Conservation (phyloP, 30 jellyfish, hydroid and myxozoan species). For the Pseudorhiza aurosa region DNA sequence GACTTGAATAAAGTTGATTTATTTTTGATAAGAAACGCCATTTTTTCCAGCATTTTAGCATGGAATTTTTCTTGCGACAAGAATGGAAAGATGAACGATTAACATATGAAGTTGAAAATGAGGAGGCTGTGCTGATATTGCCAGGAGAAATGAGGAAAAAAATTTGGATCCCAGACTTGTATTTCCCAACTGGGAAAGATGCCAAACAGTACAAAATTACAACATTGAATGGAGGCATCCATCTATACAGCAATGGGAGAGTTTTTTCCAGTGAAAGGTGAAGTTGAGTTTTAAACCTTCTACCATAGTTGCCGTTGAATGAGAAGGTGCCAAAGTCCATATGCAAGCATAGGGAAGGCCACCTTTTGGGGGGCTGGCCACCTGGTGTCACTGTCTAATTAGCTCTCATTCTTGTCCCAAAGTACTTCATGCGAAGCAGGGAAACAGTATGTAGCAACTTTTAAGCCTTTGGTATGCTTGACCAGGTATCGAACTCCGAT, state of each 20-base stretch:
- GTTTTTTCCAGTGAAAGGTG: slow-evolving; percentile 24
- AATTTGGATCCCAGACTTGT: slow-evolving; percentile 31
- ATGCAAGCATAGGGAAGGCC: too few species aligned
- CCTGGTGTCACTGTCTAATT: too few species aligned
- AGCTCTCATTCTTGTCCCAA: too few species aligned
- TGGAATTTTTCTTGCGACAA: slow-evolving; percentile 1
- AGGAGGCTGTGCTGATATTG: background rate
- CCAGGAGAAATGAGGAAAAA: background rate
- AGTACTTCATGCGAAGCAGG: too few species aligned
- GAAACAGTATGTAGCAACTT: too few species aligned
- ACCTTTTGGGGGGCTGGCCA: too few species aligned
- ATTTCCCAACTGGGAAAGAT: slow-evolving; percentile 17
- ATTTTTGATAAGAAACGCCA: too few species aligned
- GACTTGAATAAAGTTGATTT: too few species aligned
- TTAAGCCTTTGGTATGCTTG: too few species aligned
- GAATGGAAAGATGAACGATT: slow-evolving; percentile 23
- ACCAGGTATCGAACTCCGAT: too few species aligned
- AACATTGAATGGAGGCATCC: background rate
- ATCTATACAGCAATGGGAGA: slow-evolving; percentile 5
- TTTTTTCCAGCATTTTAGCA: slow-evolving; percentile 28
- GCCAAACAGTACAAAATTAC: background rate
- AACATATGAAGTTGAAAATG: background rate
- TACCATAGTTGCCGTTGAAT: background rate
- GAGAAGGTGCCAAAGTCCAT: too few species aligned
- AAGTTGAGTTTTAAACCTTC: too few species aligned